Evolutionary conservation across 1,140 invertebrate species (phyloP).

Genomic region (Conus betulinus): DNA sequence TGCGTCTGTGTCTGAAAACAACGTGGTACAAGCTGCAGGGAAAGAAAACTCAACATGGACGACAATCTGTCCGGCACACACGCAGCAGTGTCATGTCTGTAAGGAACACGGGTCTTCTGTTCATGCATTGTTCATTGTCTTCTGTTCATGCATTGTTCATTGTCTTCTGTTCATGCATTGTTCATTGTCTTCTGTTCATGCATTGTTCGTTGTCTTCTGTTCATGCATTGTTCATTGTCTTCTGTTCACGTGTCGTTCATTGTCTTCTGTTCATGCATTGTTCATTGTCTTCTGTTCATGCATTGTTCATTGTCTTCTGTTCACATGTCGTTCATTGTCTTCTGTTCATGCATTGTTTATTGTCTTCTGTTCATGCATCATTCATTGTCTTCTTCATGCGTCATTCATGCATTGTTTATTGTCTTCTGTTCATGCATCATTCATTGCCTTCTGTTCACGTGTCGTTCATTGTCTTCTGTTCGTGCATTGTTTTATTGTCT

Average conservation of each 20-base stretch:
- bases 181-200: not conserved
- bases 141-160: not conserved
- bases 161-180: not conserved
- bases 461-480: too few relatives aligned
- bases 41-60: constrained; percentile 86
- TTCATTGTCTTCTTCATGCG: too few relatives aligned
- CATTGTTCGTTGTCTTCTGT: too few relatives aligned
- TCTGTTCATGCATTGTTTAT: too few relatives aligned
- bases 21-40: constrained; percentile 82
- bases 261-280: not conserved
- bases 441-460: too few relatives aligned
- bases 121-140: too few relatives aligned
- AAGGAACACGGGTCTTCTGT: constrained; percentile 34
- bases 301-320: not conserved
- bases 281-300: not conserved
- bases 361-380: not conserved
- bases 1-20: constrained; percentile 71
- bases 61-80: constrained; percentile 74
- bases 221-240: too few relatives aligned
- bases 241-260: not conserved
- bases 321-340: too few relatives aligned
- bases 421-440: not conserved
- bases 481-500: too few relatives aligned
- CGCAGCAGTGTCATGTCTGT: constrained; percentile 74
- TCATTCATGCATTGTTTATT: too few relatives aligned